These are phyloP conservation scores for Limnothrissa miodon DNA, from an alignment of 2,113 vertebrate genomes.

Conservation along the genomic window DNA sequence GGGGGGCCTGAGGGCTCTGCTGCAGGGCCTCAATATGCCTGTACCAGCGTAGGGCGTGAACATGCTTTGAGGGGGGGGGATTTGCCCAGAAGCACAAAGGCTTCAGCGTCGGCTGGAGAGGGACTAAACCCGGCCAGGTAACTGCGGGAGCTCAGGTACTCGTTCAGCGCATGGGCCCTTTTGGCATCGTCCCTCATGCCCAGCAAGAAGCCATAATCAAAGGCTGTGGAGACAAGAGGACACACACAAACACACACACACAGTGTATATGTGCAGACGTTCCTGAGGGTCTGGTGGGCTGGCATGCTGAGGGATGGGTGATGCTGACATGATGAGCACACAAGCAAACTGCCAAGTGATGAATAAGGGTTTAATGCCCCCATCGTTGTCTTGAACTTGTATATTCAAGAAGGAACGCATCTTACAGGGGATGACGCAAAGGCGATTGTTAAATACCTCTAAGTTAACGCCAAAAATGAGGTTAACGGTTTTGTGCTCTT, in stretches of 20 bases:
- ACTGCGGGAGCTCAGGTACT: constrained; percentile 90
- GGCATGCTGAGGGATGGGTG: not conserved
- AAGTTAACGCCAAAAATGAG: not conserved
- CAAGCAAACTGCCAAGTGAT: not conserved
- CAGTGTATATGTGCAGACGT: not conserved
- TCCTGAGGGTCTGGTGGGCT: not conserved
- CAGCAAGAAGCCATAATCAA: constrained; percentile 84
- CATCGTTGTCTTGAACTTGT: not conserved
- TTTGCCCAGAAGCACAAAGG: constrained; percentile 78
- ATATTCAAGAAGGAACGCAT: too few relatives aligned
- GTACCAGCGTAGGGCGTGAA: constrained; percentile 94
- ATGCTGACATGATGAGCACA: not conserved
- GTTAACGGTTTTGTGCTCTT: not conserved
- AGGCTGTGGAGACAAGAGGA: constrained; percentile 89
- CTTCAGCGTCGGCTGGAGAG: constrained; percentile 84
- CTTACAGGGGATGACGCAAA: too few relatives aligned
- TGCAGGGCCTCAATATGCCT: constrained; percentile 87
- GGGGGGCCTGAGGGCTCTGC: constrained; percentile 64
- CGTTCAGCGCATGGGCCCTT: constrained; percentile 82
- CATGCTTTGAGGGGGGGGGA: constrained; percentile 82
- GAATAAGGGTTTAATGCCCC: not conserved
- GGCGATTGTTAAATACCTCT: not conserved
- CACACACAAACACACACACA: constrained; percentile 57
- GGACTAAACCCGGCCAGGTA: constrained; percentile 88
- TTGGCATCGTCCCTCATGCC: constrained; percentile 81